Evolutionary conservation across 2,113 vertebrate species (phyloP).

Genomic region (Scophthalmus maximus): DNA sequence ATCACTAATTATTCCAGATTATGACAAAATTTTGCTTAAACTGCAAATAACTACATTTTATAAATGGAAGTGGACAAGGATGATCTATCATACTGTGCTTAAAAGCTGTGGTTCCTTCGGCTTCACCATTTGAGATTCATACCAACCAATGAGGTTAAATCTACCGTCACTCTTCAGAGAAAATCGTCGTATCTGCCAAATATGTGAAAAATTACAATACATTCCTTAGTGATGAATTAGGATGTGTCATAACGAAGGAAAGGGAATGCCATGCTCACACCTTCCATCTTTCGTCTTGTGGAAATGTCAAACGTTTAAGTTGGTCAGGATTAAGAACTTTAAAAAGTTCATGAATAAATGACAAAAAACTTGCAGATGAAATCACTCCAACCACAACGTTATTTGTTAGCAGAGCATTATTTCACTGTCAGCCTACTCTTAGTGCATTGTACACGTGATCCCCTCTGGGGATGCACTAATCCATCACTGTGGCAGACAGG

Average conservation of each 20-base stretch:
- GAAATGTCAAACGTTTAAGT: neutral
- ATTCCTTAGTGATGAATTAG: neutral
- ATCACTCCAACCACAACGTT: neutral
- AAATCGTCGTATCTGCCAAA: conserved; percentile 21
- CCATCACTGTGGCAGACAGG: conserved; percentile 31
- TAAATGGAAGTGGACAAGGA: neutral
- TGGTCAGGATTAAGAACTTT: neutral
- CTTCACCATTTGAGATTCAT: conserved; percentile 7
- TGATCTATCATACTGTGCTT: neutral
- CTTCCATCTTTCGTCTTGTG: neutral
- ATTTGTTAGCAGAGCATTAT: neutral
- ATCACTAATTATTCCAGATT: neutral
- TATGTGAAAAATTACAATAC: conserved; percentile 4
- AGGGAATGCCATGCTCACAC: neutral
- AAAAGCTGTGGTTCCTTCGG: neutral
- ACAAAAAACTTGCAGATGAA: neutral
- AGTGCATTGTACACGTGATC: neutral
- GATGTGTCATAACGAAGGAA: neutral
- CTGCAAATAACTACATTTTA: neutral
- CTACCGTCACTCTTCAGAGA: conserved; percentile 21
- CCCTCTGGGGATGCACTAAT: conserved; percentile 18
- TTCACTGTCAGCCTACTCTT: conserved; percentile 1
- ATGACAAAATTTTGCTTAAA: neutral
- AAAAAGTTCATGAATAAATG: neutral
- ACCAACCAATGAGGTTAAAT: conserved; percentile 16